These are phyloP conservation scores for Plebejus melissa DNA, from an alignment of 2,888 invertebrate species.

Conservation along the genomic window DNA sequence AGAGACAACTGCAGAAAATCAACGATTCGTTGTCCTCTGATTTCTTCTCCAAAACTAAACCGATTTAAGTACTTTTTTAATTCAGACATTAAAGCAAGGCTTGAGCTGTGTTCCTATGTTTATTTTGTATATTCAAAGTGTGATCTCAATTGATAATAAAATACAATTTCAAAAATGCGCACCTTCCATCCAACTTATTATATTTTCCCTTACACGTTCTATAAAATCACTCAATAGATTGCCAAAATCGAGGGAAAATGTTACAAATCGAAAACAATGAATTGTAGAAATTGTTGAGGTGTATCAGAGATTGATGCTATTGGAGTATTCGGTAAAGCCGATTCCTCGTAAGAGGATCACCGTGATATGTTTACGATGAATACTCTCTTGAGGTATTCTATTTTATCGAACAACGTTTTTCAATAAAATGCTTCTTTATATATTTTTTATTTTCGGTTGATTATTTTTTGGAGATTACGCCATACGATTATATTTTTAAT, in stretches of 20 bases:
- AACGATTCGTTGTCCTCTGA: too few species aligned
- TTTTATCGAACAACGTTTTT: background rate
- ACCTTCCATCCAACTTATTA: background rate
- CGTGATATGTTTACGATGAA: background rate
- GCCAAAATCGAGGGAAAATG: background rate
- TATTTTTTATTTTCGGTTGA: background rate
- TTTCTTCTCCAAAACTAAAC: too few species aligned
- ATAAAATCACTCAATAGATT: background rate
- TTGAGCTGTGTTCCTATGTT: too few species aligned
- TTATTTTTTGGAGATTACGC: background rate
- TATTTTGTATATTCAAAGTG: too few species aligned
- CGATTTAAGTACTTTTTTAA: too few species aligned
- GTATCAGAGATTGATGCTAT: background rate
- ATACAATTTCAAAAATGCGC: background rate
- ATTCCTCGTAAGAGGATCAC: conserved; percentile 6
- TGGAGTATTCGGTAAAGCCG: background rate
- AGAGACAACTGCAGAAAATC: too few species aligned
- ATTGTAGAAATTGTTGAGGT: background rate
- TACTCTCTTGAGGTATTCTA: background rate
- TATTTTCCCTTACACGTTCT: background rate
- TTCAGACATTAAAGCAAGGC: too few species aligned
- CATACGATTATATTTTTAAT: too few species aligned
- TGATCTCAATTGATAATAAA: too few species aligned
- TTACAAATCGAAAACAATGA: background rate
- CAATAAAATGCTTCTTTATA: conserved; percentile 2